Conservation (phyloP, 1,140 invertebrate species). For the Akabosia matsudoensis region DNA sequence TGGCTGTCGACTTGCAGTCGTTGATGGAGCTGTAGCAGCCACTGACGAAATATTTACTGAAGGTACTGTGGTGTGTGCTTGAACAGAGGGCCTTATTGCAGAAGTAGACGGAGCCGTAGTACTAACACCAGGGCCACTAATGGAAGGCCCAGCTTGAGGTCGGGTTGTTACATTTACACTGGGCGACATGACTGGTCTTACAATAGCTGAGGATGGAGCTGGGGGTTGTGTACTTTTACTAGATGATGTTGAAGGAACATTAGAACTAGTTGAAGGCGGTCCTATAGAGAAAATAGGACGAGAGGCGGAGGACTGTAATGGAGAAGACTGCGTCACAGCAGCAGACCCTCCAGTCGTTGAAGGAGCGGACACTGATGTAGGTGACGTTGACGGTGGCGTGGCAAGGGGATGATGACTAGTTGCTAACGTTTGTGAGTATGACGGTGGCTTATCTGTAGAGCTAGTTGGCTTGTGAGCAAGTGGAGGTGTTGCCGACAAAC, state of each 20-base stretch:
- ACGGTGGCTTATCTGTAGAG: background rate
- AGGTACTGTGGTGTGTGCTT: constrained; percentile 14
- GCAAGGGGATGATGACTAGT: constrained; percentile 9
- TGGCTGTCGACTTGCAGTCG: background rate
- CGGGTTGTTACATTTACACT: background rate
- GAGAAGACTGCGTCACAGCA: background rate
- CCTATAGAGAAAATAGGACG: constrained; percentile 18
- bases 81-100: constrained; percentile 19
- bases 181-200: constrained; percentile 1
- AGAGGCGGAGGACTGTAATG: background rate
- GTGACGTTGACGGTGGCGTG: constrained; percentile 1
- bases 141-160: constrained; percentile 1
- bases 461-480: constrained; percentile 7
- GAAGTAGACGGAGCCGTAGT: background rate
- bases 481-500: background rate
- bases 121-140: background rate
- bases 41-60: background rate
- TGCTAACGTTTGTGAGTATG: background rate
- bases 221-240: background rate
- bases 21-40: background rate
- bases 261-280: constrained; percentile 13
- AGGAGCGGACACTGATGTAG: constrained; percentile 10
- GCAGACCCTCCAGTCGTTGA: background rate
- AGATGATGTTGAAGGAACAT: background rate
- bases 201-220: background rate